Conservation (phyloP, 2,888 invertebrate species). For the Agrochola lota region DNA sequence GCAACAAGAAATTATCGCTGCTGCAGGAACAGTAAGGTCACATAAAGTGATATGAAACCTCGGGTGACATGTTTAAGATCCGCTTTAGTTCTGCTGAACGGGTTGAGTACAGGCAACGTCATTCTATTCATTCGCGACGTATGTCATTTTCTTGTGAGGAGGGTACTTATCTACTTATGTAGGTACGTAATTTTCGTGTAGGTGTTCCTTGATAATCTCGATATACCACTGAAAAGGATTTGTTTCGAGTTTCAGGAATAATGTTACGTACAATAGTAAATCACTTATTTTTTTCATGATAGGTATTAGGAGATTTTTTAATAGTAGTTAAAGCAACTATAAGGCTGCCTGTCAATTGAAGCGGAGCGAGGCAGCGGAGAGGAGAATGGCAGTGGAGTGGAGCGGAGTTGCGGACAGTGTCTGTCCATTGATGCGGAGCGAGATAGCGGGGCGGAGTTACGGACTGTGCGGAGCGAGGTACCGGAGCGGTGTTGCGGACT, state of each 20-base stretch:
- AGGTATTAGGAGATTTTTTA: background rate
- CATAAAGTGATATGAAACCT: constrained; percentile 9
- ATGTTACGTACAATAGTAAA: background rate
- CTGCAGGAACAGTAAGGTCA: constrained; percentile 18
- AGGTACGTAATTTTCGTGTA: constrained; percentile 7
- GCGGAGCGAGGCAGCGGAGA: too few species aligned
- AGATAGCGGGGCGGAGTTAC: too few species aligned
- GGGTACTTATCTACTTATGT: background rate
- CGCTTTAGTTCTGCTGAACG: constrained; percentile 12
- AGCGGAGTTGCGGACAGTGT: too few species aligned
- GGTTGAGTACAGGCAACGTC: background rate
- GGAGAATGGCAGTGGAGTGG: too few species aligned
- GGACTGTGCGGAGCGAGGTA: too few species aligned
- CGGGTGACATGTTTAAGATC: constrained; percentile 30
- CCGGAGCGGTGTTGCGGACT: too few species aligned
- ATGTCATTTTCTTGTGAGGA: constrained; percentile 11
- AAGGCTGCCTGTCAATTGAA: too few species aligned
- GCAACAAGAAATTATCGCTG: constrained; percentile 22
- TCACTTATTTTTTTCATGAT: background rate
- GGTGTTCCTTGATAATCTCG: background rate
- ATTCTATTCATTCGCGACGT: background rate
- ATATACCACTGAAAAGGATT: constrained; percentile 1
- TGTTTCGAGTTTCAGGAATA: background rate
- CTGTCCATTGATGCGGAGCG: too few species aligned
- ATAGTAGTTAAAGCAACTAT: background rate